A percentile compares a stretch with the other conserved stretches of the same genome.
These are phyloP conservation scores for Zaprionus nigranus DNA, from an alignment of 1,140 invertebrate species.

Conservation along the genomic window DNA sequence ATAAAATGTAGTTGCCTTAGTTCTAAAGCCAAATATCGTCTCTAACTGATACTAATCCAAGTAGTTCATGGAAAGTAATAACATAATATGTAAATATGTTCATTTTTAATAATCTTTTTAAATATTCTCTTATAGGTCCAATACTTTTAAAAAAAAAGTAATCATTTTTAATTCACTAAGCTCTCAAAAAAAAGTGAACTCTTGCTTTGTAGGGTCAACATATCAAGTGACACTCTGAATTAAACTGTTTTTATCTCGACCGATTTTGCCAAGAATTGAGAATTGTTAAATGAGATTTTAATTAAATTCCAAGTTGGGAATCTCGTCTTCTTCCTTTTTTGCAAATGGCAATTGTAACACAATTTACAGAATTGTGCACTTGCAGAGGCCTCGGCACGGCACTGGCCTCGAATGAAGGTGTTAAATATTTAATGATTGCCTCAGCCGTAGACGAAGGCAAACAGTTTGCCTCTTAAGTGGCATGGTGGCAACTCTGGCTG, in stretches of 20 bases:
- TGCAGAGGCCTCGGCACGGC: not conserved
- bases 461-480: slow-evolving; percentile 12
- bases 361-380: slow-evolving; percentile 26
- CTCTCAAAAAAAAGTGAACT: not conserved
- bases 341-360: not conserved
- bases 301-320: not conserved
- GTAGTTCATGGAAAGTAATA: not conserved
- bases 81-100: too few species aligned
- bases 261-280: not conserved
- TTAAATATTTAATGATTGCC: slow-evolving; percentile 76
- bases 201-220: not conserved
- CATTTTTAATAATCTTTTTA: too few species aligned
- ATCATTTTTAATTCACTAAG: not conserved
- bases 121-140: too few species aligned
- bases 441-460: slow-evolving; percentile 46
- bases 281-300: not conserved
- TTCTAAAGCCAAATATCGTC: too few species aligned
- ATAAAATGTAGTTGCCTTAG: not conserved
- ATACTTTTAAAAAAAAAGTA: too few species aligned
- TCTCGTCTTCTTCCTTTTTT: not conserved
- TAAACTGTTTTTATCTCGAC: not conserved
- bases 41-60: not conserved
- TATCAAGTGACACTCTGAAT: not conserved
- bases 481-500: slow-evolving; percentile 6
- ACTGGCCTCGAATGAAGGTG: slow-evolving; percentile 56